phyloP scores from a whole-genome alignment of 2,888 invertebrate genomes.

The Eupithecia pulchellata region DNA sequence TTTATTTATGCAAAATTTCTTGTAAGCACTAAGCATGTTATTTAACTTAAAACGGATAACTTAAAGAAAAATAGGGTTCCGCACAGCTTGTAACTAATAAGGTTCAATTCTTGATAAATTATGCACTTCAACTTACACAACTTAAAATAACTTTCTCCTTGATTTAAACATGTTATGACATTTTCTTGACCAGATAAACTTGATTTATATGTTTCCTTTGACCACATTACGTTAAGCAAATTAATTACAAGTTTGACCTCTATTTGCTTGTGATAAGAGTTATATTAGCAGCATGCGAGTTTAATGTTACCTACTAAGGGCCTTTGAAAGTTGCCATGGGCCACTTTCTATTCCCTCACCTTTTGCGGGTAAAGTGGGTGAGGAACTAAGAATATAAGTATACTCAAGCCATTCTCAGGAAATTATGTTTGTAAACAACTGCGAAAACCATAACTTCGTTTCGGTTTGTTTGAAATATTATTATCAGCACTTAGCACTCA shows the following conservation, averaged over 20 bases:
- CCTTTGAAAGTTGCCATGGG: conserved; percentile 49
- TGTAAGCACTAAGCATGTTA: too few species aligned
- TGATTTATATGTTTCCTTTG: conserved; percentile 41
- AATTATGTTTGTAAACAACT: background rate
- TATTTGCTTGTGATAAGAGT: conserved; percentile 21
- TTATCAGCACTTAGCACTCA: background rate
- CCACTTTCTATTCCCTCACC: conserved; percentile 39
- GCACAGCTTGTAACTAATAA: background rate
- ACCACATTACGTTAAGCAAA: conserved; percentile 14
- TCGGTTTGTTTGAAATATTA: background rate
- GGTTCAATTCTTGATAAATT: background rate
- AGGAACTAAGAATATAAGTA: background rate
- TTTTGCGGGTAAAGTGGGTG: conserved; percentile 14
- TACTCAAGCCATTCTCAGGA: background rate
- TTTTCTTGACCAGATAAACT: conserved; percentile 38
- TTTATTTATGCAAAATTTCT: too few species aligned
- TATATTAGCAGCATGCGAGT: conserved; percentile 9
- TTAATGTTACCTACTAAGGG: conserved; percentile 41
- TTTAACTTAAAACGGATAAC: too few species aligned
- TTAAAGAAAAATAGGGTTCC: too few species aligned
- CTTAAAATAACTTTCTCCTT: conserved; percentile 27
- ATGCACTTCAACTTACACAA: conserved; percentile 7
- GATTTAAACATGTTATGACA: conserved; percentile 37
- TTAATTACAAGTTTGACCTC: conserved; percentile 17
- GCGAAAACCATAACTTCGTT: background rate